Conservation (phyloP, 2,113 vertebrate genomes). For the Hippocampus comes region DNA sequence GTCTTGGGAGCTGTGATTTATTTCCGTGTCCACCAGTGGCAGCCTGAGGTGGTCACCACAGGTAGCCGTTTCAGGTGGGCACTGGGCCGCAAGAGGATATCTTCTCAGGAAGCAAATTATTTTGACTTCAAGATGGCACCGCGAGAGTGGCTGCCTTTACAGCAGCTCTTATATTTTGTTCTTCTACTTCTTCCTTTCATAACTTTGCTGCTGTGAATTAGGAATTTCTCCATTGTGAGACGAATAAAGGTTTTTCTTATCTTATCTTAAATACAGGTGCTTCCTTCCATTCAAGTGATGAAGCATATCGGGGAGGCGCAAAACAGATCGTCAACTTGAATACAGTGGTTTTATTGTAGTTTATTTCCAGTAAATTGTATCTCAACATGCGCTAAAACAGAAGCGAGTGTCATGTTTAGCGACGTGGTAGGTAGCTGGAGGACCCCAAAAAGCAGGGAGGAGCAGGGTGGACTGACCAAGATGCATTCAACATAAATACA, state of each 20-base stretch:
- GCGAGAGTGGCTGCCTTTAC: no score
- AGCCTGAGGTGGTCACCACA: conserved; percentile 19
- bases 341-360: neutral
- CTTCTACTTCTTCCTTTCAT: no score
- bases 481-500: no score
- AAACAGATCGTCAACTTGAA: neutral
- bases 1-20: conserved; percentile 51
- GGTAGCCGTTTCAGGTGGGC: conserved; percentile 29
- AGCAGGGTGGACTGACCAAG: no score
- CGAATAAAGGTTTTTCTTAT: no score
- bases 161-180: no score
- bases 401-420: no score
- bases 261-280: neutral
- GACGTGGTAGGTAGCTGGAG: no score
- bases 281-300: neutral
- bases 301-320: neutral
- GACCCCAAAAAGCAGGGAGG: no score
- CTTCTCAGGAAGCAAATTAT: conserved; percentile 4
- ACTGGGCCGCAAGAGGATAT: conserved; percentile 7
- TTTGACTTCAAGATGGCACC: no score
- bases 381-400: neutral
- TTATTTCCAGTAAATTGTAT: neutral
- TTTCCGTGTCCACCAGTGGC: conserved; percentile 25
- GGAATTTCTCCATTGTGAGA: no score
- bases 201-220: no score